Base-by-base conservation (phyloP, 1,140 invertebrate genomes). In the Oreohelix idahoensis region DNA sequence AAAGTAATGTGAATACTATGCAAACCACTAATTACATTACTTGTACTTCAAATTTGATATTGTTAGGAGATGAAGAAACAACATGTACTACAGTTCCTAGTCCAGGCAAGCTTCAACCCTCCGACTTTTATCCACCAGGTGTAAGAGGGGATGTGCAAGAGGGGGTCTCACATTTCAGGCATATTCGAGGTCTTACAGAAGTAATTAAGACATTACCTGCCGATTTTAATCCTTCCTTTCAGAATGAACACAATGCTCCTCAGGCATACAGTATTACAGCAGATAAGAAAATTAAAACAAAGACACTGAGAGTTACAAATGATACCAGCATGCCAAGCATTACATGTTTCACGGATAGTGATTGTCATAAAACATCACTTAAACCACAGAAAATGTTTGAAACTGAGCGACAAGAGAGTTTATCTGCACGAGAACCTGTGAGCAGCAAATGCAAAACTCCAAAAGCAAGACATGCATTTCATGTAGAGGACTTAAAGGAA, bases 61-160 rank as follows among this genome's bases (percentile, higher is more conserved):
- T 76, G 13, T 35, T 76, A 23, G 74, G 74, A 51, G 74, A 76
- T 79, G 77, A 63, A 26, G 51, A 69, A 79, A 79, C 53, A 42
- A 69, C 77, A 36, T 79, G 63, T 53, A 66, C 77, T n/a, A 69
- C 53, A 35, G 4, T 58, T 53, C 11, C 45, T 79, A 79, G 77
- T 39, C 77, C 51, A 20, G 5, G 77, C 36, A 63, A 63, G 23
- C 53, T 35, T 38, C 51, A 79, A 8, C 77, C 77, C 0, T 79
- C 77, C 2, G 77, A 63, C n/a, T 66, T 79, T 38, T 79, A 63
- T 66, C 53, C 77, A 66, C 77, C 51, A n/a, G 77, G 77, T 39
- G 51, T 69, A 23, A 63, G 63, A 66, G 77, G 45, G 8, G 35
- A 38, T 63, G 35, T 79, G 17, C 77, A 63, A 2, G 77, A 63